Evolutionary conservation across 1,140 invertebrate species (phyloP), one percentile per base, ranked within the genome.

Genomic region (Temnothorax curvispinosus): DNA sequence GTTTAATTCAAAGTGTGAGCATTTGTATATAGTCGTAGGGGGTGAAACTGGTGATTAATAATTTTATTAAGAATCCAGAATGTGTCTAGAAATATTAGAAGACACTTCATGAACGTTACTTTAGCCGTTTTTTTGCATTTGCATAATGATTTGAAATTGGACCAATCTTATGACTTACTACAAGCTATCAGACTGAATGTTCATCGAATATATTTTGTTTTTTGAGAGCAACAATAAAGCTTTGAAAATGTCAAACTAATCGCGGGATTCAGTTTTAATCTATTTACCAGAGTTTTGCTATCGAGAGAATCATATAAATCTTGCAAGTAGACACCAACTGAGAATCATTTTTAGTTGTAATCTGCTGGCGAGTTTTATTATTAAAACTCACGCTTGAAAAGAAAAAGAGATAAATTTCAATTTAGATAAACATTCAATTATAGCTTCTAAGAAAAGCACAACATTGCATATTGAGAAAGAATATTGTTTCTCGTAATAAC

Each of bases 1-100:
- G 2, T 47, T 13, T 64, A 65, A 50, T 58, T 72, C 11, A 35
- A 41, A 35, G 7, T 35, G 27, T 58, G 15, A 82, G 18, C 21
- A 81, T 58, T 80, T 65, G 1, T 27, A 62, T 84, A n/a, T 78
- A 75, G 9, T 74, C n/a, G 76, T 41, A 62, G 71, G 75, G 64
- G n/a, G 60, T 88, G 74, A 86, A 77, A 90, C 67, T 87, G 85
- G 74, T 72, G 69, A 69, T 32, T 44, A 38, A 44, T 21, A 21
- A 54, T 27, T 52, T 85, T 85, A 71, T 71, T 85, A 60, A 64
- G 5, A 44, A 80, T 69, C 77, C 52, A 87, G 54, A 56, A 76
- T 58, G n/a, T 72, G n/a, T 72, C 56, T 69, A 35, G 35, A 74
- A 27, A 54, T 44, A 1, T 65, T 21, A 13, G 3, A 86, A 86